These are phyloP conservation scores for Lepidothrix coronata DNA, from an alignment of 2,113 vertebrate species.

Conservation along the genomic window DNA sequence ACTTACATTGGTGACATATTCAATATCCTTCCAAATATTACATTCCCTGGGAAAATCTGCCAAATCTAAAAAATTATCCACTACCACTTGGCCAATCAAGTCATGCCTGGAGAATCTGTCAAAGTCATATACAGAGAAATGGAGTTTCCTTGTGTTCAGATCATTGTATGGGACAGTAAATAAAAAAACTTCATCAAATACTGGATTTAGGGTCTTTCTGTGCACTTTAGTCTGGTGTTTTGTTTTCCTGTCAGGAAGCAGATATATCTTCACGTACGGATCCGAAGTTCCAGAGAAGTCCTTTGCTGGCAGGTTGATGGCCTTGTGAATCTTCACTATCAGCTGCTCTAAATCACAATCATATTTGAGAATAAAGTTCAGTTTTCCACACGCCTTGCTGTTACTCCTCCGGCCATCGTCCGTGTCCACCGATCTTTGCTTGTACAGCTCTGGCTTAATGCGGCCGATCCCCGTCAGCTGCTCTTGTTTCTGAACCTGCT, in stretches of 20 bases:
- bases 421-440: conserved; percentile 92
- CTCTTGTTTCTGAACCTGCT: conserved; percentile 96
- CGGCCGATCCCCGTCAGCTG: conserved; percentile 90
- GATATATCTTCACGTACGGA: conserved; percentile 97
- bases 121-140: conserved; percentile 98
- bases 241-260: conserved; percentile 95
- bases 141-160: conserved; percentile 90
- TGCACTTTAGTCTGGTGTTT: conserved; percentile 99
- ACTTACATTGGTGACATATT: conserved; percentile 97
- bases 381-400: conserved; percentile 86
- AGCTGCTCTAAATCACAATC: conserved; percentile 97
- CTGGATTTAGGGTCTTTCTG: conserved; percentile 95
- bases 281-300: conserved; percentile 98
- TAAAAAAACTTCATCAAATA: conserved; percentile 98
- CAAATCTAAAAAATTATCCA: conserved; percentile 98
- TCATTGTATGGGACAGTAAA: conserved; percentile 95
- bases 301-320: conserved; percentile 94
- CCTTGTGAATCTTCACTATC: conserved; percentile 97
- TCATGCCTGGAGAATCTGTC: conserved; percentile 98
- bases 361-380: conserved; percentile 94
- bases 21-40: conserved; percentile 92
- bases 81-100: conserved; percentile 95
- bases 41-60: conserved; percentile 97
- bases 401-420: conserved; percentile 84
- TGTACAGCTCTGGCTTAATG: conserved; percentile 96